A percentile compares a stretch with the other conserved stretches of the same genome.
phyloP scores from a whole-genome alignment of 1,140 invertebrate species.

The Cyrtorhinus lividipennis region DNA sequence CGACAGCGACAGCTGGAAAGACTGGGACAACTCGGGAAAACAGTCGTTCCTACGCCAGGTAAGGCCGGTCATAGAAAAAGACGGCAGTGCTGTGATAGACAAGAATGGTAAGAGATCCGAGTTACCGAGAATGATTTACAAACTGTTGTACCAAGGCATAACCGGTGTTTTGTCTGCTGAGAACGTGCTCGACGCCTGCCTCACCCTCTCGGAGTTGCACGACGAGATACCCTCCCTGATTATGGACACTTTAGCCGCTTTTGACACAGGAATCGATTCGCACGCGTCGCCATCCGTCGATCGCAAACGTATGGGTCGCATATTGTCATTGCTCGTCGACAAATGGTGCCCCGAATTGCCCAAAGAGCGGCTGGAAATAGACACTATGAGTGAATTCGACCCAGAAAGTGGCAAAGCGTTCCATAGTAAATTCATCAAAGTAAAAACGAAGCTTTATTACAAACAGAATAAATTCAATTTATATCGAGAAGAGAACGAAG shows the following conservation, averaged over 20 bases:
- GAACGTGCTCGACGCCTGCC: constrained; percentile 24
- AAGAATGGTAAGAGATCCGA: neutral
- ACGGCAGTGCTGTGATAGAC: neutral
- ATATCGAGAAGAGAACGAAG: constrained; percentile 96
- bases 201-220: constrained; percentile 31
- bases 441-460: constrained; percentile 95
- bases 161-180: constrained; percentile 28
- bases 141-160: constrained; percentile 28
- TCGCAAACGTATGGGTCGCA: constrained; percentile 28
- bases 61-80: neutral
- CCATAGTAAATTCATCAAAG: constrained; percentile 93
- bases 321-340: constrained; percentile 27
- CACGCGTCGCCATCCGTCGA: constrained; percentile 42
- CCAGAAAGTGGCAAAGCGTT: constrained; percentile 83
- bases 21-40: constrained; percentile 9
- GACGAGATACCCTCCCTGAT: constrained; percentile 58
- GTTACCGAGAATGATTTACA: constrained; percentile 24
- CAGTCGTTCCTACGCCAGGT: neutral
- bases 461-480: constrained; percentile 99
- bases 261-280: constrained; percentile 58
- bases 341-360: constrained; percentile 70
- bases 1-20: constrained; percentile 10
- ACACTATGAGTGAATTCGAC: constrained; percentile 81
- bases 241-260: constrained; percentile 59
- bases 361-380: constrained; percentile 85